Percentiles rank a stretch among this genome's conserved stretches.
These are phyloP conservation scores for Agonopterix subpropinquella DNA, from an alignment of 2,888 invertebrate species.

Conservation along the genomic window DNA sequence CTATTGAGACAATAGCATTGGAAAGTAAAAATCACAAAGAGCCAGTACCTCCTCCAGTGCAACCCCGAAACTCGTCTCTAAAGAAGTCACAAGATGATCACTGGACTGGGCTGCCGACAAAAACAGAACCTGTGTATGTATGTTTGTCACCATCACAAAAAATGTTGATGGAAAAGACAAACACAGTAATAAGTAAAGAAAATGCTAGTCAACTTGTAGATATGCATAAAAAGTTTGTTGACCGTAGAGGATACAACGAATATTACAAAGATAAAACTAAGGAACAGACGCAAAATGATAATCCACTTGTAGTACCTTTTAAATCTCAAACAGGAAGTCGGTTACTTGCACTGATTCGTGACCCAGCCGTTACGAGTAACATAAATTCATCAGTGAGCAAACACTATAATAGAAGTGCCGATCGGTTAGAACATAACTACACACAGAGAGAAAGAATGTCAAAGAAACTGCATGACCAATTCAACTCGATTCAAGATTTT, in stretches of 20 bases:
- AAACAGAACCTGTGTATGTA: slow-evolving; percentile 75
- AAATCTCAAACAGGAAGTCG: slow-evolving; percentile 75
- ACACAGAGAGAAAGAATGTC: slow-evolving; percentile 16
- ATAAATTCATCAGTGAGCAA: slow-evolving; percentile 35
- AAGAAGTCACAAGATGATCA: slow-evolving; percentile 53
- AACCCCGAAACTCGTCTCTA: slow-evolving; percentile 60
- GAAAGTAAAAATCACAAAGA: slow-evolving; percentile 27
- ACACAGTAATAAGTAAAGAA: slow-evolving; percentile 58
- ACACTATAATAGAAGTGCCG: slow-evolving; percentile 26
- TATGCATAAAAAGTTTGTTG: slow-evolving; percentile 81
- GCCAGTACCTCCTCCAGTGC: slow-evolving; percentile 51
- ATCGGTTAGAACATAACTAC: slow-evolving; percentile 26
- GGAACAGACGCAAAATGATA: slow-evolving; percentile 17
- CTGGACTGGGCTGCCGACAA: slow-evolving; percentile 79
- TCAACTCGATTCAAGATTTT: slow-evolving; percentile 19
- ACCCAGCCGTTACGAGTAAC: slow-evolving; percentile 55
- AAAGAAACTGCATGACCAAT: slow-evolving; percentile 18
- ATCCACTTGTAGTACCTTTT: slow-evolving; percentile 44
- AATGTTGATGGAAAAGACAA: slow-evolving; percentile 73
- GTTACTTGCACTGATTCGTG: slow-evolving; percentile 78
- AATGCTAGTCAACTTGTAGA: slow-evolving; percentile 80
- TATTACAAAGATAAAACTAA: slow-evolving; percentile 19
- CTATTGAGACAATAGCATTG: slow-evolving; percentile 57
- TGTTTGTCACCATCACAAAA: slow-evolving; percentile 85
- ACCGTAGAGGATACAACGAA: slow-evolving; percentile 77